A percentile compares a stretch with the other conserved stretches of the same genome.
These are phyloP conservation scores for Drosophila baimaii DNA, from an alignment of 1,140 invertebrate genomes.

Conservation along the genomic window DNA sequence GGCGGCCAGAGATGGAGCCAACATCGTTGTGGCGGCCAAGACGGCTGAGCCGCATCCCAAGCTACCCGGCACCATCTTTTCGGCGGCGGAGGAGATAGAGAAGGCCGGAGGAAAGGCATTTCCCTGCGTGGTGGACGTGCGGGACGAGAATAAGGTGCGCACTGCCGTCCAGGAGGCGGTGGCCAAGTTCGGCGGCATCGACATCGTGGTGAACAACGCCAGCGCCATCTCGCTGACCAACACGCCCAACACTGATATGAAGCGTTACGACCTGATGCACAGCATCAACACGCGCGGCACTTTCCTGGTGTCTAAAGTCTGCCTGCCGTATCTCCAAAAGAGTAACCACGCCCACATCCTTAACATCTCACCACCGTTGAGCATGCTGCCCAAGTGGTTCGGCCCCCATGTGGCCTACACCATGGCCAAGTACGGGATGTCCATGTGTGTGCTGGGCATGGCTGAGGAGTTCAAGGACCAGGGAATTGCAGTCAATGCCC, in stretches of 20 bases:
- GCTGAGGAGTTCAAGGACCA: constrained; percentile 93
- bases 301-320: constrained; percentile 96
- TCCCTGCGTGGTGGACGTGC: constrained; percentile 97
- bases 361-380: constrained; percentile 97
- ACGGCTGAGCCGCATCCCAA: constrained; percentile 98
- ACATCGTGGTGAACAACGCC: constrained; percentile 98
- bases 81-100: constrained; percentile 97
- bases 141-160: constrained; percentile 93
- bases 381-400: constrained; percentile 96
- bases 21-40: constrained; percentile 97
- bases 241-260: constrained; percentile 96
- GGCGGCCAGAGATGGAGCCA: constrained; percentile 96
- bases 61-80: constrained; percentile 98
- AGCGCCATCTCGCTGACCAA: constrained; percentile 97
- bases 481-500: constrained; percentile 96
- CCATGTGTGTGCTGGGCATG: constrained; percentile 99
- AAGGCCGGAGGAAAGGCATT: constrained; percentile 90
- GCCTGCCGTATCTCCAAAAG: constrained; percentile 95
- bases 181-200: constrained; percentile 97
- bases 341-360: constrained; percentile 97
- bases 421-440: constrained; percentile 99
- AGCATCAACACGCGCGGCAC: constrained; percentile 96
- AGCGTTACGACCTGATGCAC: constrained; percentile 97
- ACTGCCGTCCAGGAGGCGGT: constrained; percentile 92
- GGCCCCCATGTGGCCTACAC: constrained; percentile 97